These are phyloP conservation scores for Cephus nigrinus DNA, from an alignment of 2,888 invertebrate genomes.

Conservation along the genomic window DNA sequence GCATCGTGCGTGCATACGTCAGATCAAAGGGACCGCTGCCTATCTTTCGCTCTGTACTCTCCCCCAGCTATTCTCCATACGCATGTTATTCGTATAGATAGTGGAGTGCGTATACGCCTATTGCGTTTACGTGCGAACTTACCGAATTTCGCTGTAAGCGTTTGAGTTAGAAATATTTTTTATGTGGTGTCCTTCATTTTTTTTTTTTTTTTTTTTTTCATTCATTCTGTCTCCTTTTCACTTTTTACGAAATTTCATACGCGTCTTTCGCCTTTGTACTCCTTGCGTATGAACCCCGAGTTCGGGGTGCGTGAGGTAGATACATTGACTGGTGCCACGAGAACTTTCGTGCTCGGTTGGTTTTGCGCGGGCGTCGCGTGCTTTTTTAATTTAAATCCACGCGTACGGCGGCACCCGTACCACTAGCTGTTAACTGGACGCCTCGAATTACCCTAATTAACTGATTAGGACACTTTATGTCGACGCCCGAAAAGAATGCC, in stretches of 20 bases:
- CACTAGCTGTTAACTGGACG: constrained; percentile 2
- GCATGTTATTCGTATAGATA: not conserved
- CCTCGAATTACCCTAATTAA: constrained; percentile 24
- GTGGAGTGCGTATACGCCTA: not conserved
- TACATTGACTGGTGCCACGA: not conserved
- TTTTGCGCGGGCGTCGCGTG: constrained; percentile 15
- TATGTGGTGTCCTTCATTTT: constrained; percentile 25
- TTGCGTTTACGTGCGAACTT: not conserved
- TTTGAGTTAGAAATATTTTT: constrained; percentile 1
- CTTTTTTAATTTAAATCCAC: constrained; percentile 19
- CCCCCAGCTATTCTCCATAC: constrained; percentile 9
- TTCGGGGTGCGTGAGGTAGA: not conserved
- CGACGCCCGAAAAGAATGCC: constrained; percentile 16
- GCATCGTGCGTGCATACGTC: constrained; percentile 36
- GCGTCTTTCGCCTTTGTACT: not conserved
- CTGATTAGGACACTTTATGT: constrained; percentile 22
- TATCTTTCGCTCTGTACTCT: constrained; percentile 39
- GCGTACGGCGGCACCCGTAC: not conserved
- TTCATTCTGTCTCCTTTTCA: constrained; percentile 2
- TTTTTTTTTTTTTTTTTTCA: constrained; percentile 9
- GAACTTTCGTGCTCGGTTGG: not conserved
- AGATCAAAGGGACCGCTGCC: constrained; percentile 58
- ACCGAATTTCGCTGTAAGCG: constrained; percentile 20
- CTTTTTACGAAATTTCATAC: not conserved
- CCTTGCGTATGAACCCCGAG: not conserved